Percentiles rank a stretch among this genome's conserved stretches.
Evolutionary conservation across 1,140 invertebrate genomes (phyloP).

Genomic region (Ptiloglossa arizonensis): DNA sequence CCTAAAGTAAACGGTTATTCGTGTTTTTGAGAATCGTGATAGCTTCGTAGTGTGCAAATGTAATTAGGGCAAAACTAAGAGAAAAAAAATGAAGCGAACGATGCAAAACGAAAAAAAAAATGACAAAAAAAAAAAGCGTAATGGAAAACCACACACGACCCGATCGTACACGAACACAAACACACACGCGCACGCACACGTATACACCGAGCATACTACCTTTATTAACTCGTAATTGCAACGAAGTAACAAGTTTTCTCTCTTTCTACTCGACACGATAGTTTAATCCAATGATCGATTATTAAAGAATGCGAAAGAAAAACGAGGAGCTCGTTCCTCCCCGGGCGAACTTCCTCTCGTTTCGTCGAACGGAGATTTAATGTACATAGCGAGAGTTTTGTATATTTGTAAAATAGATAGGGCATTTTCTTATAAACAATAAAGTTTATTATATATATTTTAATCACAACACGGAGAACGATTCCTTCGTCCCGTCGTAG

Average conservation of each 20-base stretch:
- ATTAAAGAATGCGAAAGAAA: constrained; percentile 45
- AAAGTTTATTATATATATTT: constrained; percentile 72
- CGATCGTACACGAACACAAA: not conserved
- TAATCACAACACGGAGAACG: constrained; percentile 59
- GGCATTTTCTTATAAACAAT: constrained; percentile 71
- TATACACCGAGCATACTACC: constrained; percentile 46
- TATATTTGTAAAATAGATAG: constrained; percentile 71
- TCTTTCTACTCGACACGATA: constrained; percentile 67
- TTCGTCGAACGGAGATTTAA: constrained; percentile 53
- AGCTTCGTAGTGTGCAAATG: constrained; percentile 69
- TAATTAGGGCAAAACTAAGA: constrained; percentile 59
- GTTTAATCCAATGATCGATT: constrained; percentile 64
- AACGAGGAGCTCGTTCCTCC: constrained; percentile 23
- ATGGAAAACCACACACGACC: not conserved
- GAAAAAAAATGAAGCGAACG: constrained; percentile 17
- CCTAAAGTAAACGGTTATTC: constrained; percentile 64
- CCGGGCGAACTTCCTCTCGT: constrained; percentile 42
- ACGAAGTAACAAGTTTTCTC: constrained; percentile 63
- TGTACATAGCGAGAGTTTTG: constrained; percentile 68
- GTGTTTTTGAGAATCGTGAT: constrained; percentile 70
- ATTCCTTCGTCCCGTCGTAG: constrained; percentile 38
- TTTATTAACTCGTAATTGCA: constrained; percentile 65
- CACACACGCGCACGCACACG: not conserved
- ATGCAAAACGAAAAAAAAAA: constrained; percentile 3
- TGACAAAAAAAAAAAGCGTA: constrained; percentile 2